phyloP scores from a whole-genome alignment of 2,797 vertebrate genomes.

The Euphonia xanthogaster region DNA sequence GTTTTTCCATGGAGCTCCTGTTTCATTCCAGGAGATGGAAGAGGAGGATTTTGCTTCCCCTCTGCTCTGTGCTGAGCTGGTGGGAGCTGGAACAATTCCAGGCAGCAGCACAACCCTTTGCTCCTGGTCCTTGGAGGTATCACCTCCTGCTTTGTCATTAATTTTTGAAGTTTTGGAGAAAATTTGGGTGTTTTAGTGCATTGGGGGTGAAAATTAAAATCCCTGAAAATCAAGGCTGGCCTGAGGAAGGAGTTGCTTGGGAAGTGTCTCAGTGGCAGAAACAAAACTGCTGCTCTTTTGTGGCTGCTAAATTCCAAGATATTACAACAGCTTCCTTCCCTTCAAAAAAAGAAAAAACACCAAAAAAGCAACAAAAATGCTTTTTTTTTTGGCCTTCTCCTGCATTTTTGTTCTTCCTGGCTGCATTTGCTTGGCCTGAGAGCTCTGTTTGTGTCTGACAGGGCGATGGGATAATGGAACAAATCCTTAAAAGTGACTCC shows the following conservation, averaged over 20 bases:
- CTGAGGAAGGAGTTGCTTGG: neutral
- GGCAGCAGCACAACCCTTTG: neutral
- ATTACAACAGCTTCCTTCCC: neutral
- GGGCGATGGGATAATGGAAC: neutral
- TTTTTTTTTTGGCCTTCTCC: neutral
- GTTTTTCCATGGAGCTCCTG: neutral
- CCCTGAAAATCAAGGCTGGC: neutral
- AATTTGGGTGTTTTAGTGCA: fast-evolving
- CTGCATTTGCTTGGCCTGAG: neutral
- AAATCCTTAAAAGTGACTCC: neutral
- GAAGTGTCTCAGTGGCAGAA: neutral
- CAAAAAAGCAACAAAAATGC: neutral
- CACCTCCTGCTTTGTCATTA: fast-evolving
- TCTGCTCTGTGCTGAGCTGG: neutral
- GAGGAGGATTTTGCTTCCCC: neutral
- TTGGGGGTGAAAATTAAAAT: neutral
- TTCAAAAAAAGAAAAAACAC: neutral
- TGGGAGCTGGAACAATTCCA: neutral
- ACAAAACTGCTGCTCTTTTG: neutral
- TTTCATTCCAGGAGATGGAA: neutral
- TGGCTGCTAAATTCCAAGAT: neutral
- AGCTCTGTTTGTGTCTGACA: neutral
- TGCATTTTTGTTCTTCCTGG: neutral
- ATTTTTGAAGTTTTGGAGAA: neutral
- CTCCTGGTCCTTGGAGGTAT: neutral